Percentiles rank a stretch among this genome's conserved stretches.
Conservation (phyloP, 1,140 invertebrate species). For the Polypedilum pembai region DNA sequence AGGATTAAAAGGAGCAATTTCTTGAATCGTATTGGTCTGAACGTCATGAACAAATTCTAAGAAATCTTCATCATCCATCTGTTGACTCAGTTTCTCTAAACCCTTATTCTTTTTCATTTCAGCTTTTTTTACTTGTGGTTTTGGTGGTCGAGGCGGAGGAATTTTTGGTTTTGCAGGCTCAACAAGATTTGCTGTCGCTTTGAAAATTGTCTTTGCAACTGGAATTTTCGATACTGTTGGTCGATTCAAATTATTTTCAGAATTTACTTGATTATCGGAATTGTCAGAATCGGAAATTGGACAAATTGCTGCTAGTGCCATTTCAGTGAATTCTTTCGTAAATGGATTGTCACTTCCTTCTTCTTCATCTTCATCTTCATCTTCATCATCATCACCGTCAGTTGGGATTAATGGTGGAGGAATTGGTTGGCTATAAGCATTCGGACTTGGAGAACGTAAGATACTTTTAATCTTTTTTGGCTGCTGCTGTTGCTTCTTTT, state of each 20-base stretch:
- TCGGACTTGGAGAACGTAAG: constrained; percentile 38
- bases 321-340: constrained; percentile 32
- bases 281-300: not conserved
- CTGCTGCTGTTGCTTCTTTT: constrained; percentile 32
- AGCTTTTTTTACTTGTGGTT: constrained; percentile 40
- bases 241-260: not conserved
- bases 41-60: constrained; percentile 41
- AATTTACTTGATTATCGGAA: not conserved
- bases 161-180: constrained; percentile 34
- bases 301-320: constrained; percentile 30
- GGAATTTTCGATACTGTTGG: not conserved
- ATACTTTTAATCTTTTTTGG: constrained; percentile 38
- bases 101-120: constrained; percentile 39
- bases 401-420: not conserved
- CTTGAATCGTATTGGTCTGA: constrained; percentile 40
- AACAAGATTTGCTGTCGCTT: constrained; percentile 37
- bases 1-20: constrained; percentile 29
- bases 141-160: constrained; percentile 38
- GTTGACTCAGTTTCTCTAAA: constrained; percentile 38
- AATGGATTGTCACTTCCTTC: constrained; percentile 42
- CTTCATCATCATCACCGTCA: not conserved
- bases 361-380: constrained; percentile 32
- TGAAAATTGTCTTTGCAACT: constrained; percentile 32
- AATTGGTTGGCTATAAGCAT: not conserved
- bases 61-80: constrained; percentile 42